Percentiles rank a stretch among this genome's conserved stretches.
Conservation (phyloP, 1,140 invertebrate genomes). For the Sycophaga agraensis region DNA sequence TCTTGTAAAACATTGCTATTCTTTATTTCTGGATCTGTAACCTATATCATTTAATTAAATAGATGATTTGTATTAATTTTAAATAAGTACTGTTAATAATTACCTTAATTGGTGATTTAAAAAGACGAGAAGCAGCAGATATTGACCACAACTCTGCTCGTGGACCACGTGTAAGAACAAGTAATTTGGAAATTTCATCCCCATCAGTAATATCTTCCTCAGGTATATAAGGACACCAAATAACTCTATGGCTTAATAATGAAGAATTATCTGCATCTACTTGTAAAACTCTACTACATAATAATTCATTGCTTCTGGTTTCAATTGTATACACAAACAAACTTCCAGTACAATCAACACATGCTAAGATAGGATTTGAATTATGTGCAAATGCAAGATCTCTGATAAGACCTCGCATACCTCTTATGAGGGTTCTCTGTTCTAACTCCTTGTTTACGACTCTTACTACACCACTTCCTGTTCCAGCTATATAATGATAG, state of each 20-base stretch:
- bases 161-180: slow-evolving; percentile 78
- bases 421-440: slow-evolving; percentile 80
- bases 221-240: slow-evolving; percentile 92
- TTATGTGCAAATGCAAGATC: slow-evolving; percentile 89
- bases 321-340: slow-evolving; percentile 81
- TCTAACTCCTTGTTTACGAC: slow-evolving; percentile 77
- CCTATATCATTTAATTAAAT: slow-evolving; percentile 33
- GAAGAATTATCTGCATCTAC: slow-evolving; percentile 50
- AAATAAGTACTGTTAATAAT: background rate
- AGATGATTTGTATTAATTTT: background rate
- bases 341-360: slow-evolving; percentile 81
- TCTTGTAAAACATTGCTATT: slow-evolving; percentile 57
- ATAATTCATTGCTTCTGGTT: slow-evolving; percentile 61
- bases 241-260: slow-evolving; percentile 63
- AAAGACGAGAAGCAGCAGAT: slow-evolving; percentile 41
- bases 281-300: slow-evolving; percentile 60
- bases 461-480: slow-evolving; percentile 76
- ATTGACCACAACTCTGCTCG: slow-evolving; percentile 63
- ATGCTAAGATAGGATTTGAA: slow-evolving; percentile 76
- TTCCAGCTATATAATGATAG: slow-evolving; percentile 56
- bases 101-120: slow-evolving; percentile 43
- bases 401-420: slow-evolving; percentile 79
- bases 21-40: slow-evolving; percentile 40
- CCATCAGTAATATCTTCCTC: slow-evolving; percentile 61
- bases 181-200: slow-evolving; percentile 75